Conservation (phyloP, 2,113 vertebrate genomes). For the Boulengeromyrus knoepffleri region DNA sequence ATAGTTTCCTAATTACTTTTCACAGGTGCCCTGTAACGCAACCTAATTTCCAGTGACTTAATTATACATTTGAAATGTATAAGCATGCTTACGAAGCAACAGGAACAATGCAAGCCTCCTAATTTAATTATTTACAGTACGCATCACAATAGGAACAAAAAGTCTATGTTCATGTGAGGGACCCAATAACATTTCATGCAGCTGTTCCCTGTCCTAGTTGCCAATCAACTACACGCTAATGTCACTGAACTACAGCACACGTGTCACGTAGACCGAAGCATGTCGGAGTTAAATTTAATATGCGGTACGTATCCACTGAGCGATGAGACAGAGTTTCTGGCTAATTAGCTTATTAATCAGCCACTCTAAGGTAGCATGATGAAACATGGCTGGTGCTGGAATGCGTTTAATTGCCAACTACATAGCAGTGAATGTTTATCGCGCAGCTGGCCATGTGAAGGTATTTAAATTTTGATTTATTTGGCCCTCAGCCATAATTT, state of each 20-base stretch:
- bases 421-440: background rate
- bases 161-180: background rate
- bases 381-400: background rate
- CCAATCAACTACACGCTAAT: background rate
- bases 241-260: background rate
- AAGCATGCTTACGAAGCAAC: background rate
- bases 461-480: background rate
- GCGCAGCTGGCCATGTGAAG: background rate
- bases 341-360: slow-evolving; percentile 3
- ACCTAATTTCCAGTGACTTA: background rate
- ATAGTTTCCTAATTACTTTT: background rate
- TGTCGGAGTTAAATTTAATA: background rate
- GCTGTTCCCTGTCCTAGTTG: background rate
- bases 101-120: background rate
- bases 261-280: background rate
- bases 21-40: background rate
- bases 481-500: background rate
- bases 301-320: background rate
- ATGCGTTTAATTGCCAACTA: background rate
- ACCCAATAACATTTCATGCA: background rate
- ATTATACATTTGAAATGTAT: background rate
- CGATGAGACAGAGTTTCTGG: background rate
- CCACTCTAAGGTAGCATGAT: background rate
- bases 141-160: background rate
- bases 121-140: background rate